phyloP scores from a whole-genome alignment of 2,113 vertebrate species.

The Rousettus leschenaultii region DNA sequence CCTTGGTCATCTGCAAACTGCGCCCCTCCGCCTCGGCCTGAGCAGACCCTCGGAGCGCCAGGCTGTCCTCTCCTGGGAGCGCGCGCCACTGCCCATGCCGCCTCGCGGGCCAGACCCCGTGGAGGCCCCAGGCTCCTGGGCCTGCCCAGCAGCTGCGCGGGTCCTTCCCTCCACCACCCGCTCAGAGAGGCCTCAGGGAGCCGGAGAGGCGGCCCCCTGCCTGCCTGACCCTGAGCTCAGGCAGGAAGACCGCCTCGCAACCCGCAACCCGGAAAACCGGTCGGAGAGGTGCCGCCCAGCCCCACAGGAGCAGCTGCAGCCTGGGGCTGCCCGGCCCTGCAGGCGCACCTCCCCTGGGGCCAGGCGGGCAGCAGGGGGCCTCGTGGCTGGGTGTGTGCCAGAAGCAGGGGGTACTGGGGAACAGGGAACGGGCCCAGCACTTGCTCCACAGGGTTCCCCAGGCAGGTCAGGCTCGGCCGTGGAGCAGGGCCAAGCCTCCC shows the following conservation, averaged over 20 bases:
- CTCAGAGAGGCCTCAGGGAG: too few species aligned
- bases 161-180: too few species aligned
- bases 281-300: neutral
- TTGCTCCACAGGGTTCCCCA: too few species aligned
- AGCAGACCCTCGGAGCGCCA: neutral
- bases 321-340: too few species aligned
- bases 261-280: neutral
- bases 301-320: too few species aligned
- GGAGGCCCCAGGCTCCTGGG: neutral
- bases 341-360: neutral
- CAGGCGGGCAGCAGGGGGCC: neutral
- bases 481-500: neutral
- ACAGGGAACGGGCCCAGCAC: neutral
- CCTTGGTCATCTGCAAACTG: neutral
- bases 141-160: neutral
- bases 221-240: neutral
- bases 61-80: neutral
- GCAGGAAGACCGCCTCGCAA: neutral
- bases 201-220: neutral
- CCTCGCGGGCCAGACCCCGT: neutral
- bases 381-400: too few species aligned
- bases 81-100: rapidly evolving
- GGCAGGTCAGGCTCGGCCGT: neutral
- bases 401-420: too few species aligned
- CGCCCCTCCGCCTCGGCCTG: neutral